Conservation (phyloP, 2,113 vertebrate genomes). For the Enhydra lutris region DNA sequence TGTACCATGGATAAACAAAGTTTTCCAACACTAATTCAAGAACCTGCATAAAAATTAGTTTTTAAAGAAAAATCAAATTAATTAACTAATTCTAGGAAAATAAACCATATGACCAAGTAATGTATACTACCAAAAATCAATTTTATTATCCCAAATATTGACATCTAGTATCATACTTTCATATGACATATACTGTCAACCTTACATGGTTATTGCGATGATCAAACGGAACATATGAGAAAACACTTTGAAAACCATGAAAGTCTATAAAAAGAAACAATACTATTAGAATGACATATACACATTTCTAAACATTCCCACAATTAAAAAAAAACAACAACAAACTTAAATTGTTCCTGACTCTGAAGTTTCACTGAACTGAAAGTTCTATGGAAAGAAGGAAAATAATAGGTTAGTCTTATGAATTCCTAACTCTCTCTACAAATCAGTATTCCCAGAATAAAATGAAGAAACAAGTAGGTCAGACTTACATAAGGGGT, state of each 20-base stretch:
- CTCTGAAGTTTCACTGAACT: conserved; percentile 14
- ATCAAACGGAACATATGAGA: conserved; percentile 9
- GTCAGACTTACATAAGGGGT: neutral
- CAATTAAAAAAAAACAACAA: neutral
- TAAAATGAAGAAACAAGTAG: neutral
- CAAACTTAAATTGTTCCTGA: neutral
- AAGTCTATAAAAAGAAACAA: conserved; percentile 13
- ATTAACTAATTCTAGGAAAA: conserved; percentile 45
- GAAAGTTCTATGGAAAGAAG: neutral
- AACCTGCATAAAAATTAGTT: conserved; percentile 84
- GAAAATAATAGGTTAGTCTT: neutral
- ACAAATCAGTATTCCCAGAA: neutral
- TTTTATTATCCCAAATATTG: conserved; percentile 31
- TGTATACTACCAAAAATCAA: conserved; percentile 10
- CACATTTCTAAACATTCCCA: conserved; percentile 33
- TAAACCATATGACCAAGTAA: neutral
- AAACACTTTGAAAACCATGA: neutral
- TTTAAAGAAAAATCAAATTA: conserved; percentile 54
- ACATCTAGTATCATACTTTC: neutral
- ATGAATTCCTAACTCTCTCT: conserved; percentile 9
- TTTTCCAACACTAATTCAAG: conserved; percentile 97
- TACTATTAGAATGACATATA: neutral
- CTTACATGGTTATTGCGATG: neutral
- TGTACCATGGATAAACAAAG: conserved; percentile 98
- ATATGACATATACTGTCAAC: neutral